A percentile compares a stretch with the other conserved stretches of the same genome.
Evolutionary conservation across 2,888 invertebrate genomes (phyloP).

Genomic region (Apeira syringaria): DNA sequence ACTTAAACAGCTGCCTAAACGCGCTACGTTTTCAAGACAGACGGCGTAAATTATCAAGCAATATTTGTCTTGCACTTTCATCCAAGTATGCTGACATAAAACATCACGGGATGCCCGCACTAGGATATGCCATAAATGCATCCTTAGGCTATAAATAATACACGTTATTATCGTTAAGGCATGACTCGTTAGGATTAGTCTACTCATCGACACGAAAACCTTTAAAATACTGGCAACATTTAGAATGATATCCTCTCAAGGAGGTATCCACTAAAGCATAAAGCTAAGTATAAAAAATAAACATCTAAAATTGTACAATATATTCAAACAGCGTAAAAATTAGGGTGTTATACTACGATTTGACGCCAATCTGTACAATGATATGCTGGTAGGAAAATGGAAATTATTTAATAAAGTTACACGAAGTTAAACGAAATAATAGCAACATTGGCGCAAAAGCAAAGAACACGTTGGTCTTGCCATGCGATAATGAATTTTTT

Average conservation of each 20-base stretch:
- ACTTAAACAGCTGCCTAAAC: too few species aligned
- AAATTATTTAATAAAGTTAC: too few species aligned
- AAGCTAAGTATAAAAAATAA: conserved; percentile 68
- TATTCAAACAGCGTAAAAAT: conserved; percentile 46
- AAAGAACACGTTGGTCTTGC: too few species aligned
- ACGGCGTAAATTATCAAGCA: not conserved
- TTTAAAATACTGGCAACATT: conserved; percentile 59
- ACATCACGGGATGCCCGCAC: conserved; percentile 55
- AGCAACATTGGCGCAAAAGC: too few species aligned
- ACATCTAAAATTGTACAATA: conserved; percentile 63
- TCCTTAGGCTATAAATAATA: conserved; percentile 48
- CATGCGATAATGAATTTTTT: too few species aligned
- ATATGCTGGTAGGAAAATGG: too few species aligned
- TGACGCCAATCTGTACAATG: not conserved
- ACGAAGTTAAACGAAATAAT: too few species aligned
- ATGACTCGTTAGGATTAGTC: conserved; percentile 62
- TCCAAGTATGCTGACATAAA: conserved; percentile 24
- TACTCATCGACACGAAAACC: conserved; percentile 68
- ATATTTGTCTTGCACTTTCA: not conserved
- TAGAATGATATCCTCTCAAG: conserved; percentile 23
- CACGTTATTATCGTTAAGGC: conserved; percentile 54
- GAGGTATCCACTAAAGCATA: conserved; percentile 34
- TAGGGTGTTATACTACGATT: not conserved
- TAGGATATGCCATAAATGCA: conserved; percentile 69
- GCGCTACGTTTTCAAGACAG: too few species aligned